Conservation (phyloP, 2,797 vertebrate species). For the Clarias pachynema region DNA sequence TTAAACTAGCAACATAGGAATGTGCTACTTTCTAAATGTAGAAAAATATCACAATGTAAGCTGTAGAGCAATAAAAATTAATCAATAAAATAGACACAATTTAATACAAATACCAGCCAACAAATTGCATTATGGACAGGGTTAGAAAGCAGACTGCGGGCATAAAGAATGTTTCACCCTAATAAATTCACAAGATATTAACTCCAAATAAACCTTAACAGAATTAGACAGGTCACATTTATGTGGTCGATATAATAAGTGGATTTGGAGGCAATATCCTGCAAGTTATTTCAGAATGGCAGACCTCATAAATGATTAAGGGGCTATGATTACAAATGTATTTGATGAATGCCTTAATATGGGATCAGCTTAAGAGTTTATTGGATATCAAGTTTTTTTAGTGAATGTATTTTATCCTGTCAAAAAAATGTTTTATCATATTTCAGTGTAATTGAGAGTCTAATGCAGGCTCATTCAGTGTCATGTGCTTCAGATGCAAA, state of each 20-base stretch:
- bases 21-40: background rate
- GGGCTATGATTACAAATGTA: conserved; percentile 11
- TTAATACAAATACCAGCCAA: background rate
- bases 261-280: conserved; percentile 22
- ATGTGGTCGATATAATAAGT: conserved; percentile 33
- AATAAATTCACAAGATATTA: background rate
- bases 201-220: conserved; percentile 35
- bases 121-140: background rate
- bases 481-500: background rate
- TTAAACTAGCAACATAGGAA: background rate
- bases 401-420: background rate
- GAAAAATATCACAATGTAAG: background rate
- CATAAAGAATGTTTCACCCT: background rate
- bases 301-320: conserved; percentile 24
- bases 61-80: background rate
- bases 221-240: conserved; percentile 30
- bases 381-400: background rate
- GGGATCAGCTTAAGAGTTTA: background rate
- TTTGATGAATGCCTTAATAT: background rate
- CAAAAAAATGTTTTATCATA: background rate
- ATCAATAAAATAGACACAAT: background rate
- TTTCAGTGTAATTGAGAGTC: no score
- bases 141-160: background rate
- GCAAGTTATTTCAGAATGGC: conserved; percentile 18
- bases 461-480: background rate